phyloP scores from a whole-genome alignment of 2,113 vertebrate species.

The Podarcis raffonei region DNA sequence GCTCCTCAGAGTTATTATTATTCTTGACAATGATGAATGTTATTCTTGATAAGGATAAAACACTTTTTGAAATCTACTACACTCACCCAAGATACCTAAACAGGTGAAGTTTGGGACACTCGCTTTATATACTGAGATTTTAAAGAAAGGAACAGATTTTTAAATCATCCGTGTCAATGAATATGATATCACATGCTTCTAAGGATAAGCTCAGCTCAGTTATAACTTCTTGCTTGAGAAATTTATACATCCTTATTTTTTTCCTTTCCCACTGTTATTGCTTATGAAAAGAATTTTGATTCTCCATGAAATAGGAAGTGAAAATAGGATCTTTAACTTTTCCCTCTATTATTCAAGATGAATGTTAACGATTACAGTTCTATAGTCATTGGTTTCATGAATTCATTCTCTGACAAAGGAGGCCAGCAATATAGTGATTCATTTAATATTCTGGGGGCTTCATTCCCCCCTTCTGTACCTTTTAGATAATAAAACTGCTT shows the following conservation, averaged over 20 bases:
- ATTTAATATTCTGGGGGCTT: neutral
- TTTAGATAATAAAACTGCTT: neutral
- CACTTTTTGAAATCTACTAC: neutral
- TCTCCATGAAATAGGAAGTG: neutral
- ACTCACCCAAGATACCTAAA: neutral
- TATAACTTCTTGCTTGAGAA: neutral
- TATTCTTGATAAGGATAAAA: neutral
- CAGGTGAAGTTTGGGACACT: neutral
- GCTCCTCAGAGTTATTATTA: neutral
- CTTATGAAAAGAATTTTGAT: neutral
- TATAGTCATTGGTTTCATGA: neutral
- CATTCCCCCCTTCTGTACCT: neutral
- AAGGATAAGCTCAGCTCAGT: neutral
- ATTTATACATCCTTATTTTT: neutral
- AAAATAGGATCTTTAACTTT: neutral
- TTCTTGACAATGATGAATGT: neutral
- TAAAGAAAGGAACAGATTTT: neutral
- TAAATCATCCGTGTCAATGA: neutral
- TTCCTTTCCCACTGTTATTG: neutral
- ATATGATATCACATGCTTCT: neutral
- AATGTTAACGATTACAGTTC: neutral
- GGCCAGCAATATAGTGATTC: neutral
- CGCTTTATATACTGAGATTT: neutral
- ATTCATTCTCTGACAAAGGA: slow-evolving; percentile 9
- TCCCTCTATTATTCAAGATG: neutral